Evolutionary conservation across 2,888 invertebrate genomes (phyloP), one percentile per base, ranked within the genome.

Genomic region (Diaperis boleti): DNA sequence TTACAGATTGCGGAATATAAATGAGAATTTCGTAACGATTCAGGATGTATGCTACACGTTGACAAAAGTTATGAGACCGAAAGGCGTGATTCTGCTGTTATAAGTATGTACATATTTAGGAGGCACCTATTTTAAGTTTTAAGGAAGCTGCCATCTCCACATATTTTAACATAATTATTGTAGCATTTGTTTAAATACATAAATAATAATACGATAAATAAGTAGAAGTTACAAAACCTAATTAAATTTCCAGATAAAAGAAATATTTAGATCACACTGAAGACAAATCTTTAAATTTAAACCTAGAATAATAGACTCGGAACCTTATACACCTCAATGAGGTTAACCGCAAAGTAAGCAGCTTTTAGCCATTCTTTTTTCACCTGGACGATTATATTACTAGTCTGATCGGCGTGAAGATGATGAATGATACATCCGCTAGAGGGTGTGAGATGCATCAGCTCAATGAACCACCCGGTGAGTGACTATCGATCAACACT

Each of bases 21-120:
- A 78, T 76, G 77, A 75, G 76, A 72, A 73, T 78, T 77, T 76
- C 72, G 76, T 76, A 77, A 78, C 78, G 77, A 74, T 76, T 76
- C 74, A 71, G 79, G 77, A 80, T 79, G 75, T 77, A 79, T 79
- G 80, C 77, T 75, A 79, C 79, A 80, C 79, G 80, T 73, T 77
- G 77, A 74, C 73, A 78, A 77, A 78, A 77, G 73, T 79, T 80
- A 78, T 74, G 77, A 65, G 75, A 72, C 75, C 72, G 71, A 62
- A 66, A 73, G 67, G 70, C 76, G 76, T 75, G 76, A 77, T 74
- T 66, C 72, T 74, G 72, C 68, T 69, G 72, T 71, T 74, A 75
- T 78, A 76, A 79, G 76, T 79, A 80, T 79, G 79, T 78, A 78
- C 79, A 79, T 80, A 78, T 62, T 62, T 47, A 62, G 56, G 39